Percentiles rank a stretch among this genome's conserved stretches.
Conservation (phyloP, 2,797 vertebrate species). For the Betta splendens region DNA sequence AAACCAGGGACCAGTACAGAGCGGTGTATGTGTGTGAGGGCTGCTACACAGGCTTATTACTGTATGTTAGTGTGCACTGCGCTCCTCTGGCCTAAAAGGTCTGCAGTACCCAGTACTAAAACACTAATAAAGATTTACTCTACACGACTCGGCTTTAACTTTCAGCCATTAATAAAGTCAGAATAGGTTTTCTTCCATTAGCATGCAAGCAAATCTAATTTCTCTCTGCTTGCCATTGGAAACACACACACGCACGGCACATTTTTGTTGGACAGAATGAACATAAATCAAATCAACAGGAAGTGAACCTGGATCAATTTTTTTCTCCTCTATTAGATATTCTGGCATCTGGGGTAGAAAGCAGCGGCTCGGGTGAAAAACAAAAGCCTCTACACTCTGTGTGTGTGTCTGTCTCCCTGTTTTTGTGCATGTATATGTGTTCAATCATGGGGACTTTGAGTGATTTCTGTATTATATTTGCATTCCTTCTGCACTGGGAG, state of each 20-base stretch:
- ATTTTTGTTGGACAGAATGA: conserved; percentile 7
- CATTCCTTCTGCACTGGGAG: conserved; percentile 46
- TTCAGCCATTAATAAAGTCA: conserved; percentile 2
- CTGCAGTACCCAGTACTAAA: too few relatives aligned
- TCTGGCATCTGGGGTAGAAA: background rate
- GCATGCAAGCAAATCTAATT: conserved; percentile 4
- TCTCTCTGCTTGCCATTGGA: background rate
- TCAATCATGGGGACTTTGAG: conserved; percentile 58
- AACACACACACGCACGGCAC: too few relatives aligned
- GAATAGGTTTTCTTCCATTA: conserved; percentile 4
- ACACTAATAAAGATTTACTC: too few relatives aligned
- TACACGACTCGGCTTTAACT: background rate
- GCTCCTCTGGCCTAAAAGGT: too few relatives aligned
- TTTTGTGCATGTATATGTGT: conserved; percentile 22
- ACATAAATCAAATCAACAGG: conserved; percentile 26
- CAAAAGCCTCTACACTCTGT: background rate
- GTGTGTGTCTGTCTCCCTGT: conserved; percentile 2
- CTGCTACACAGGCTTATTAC: too few relatives aligned
- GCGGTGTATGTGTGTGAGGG: too few relatives aligned
- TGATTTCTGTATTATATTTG: conserved; percentile 57
- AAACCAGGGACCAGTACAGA: too few relatives aligned
- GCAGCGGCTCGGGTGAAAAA: background rate
- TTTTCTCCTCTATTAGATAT: conserved; percentile 8
- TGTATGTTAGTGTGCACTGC: too few relatives aligned
- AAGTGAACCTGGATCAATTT: conserved; percentile 16